A percentile compares a stretch with the other conserved stretches of the same genome.
Conservation (phyloP, 2,888 invertebrate species). For the Crossocerus cetratus region DNA sequence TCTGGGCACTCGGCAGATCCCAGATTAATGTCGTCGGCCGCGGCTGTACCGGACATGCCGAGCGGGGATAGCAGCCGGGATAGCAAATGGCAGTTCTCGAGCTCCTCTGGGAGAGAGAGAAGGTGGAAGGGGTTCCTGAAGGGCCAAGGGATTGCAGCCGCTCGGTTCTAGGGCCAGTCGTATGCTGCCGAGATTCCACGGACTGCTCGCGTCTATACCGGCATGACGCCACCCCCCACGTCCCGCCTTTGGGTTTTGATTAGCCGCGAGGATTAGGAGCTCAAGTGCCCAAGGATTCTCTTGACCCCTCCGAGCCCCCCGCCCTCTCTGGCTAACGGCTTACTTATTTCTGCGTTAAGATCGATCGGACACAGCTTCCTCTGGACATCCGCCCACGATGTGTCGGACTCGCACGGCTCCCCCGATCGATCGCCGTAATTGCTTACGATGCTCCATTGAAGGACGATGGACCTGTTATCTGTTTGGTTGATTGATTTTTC, state of each 20-base stretch:
- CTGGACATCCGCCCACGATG: too few species aligned
- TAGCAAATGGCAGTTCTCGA: constrained; percentile 38
- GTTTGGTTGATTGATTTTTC: too few species aligned
- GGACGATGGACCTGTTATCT: too few species aligned
- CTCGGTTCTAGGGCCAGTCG: constrained; percentile 11
- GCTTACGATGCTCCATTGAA: too few species aligned
- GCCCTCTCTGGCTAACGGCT: constrained; percentile 7
- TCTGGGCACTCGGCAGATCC: constrained; percentile 45
- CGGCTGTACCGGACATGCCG: constrained; percentile 52
- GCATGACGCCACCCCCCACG: too few species aligned
- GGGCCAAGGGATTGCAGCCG: constrained; percentile 18
- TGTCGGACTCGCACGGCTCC: too few species aligned
- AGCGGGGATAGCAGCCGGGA: constrained; percentile 35
- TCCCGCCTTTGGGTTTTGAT: constrained; percentile 26
- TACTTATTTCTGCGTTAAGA: constrained; percentile 29
- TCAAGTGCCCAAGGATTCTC: constrained; percentile 15
- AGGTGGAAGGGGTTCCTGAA: not conserved
- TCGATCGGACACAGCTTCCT: constrained; percentile 6
- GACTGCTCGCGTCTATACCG: too few species aligned
- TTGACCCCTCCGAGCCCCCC: too few species aligned
- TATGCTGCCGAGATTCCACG: not conserved
- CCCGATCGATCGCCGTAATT: too few species aligned
- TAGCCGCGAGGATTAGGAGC: constrained; percentile 27
- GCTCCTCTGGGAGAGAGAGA: constrained; percentile 1
- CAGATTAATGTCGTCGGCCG: constrained; percentile 54